Conservation (phyloP, 1,140 invertebrate genomes). For the Drosophila rhopaloa region DNA sequence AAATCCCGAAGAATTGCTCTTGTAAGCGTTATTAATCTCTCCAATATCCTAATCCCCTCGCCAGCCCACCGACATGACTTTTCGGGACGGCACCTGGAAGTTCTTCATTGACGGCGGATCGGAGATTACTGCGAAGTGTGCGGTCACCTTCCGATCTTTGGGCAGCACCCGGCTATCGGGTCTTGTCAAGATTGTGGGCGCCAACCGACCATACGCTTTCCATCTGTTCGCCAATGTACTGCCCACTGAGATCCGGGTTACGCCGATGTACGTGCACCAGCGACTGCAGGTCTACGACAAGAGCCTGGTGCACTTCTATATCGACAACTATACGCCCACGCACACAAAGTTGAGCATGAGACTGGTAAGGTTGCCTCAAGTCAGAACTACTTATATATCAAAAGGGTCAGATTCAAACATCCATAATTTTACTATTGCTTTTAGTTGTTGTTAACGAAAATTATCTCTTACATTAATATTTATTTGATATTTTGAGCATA, state of each 20-base stretch:
- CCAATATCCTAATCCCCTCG: not conserved
- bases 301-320: slow-evolving; percentile 55
- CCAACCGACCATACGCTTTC: slow-evolving; percentile 51
- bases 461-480: no score
- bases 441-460: no score
- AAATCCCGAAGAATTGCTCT: not conserved
- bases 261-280: slow-evolving; percentile 28
- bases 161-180: slow-evolving; percentile 57
- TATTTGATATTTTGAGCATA: no score
- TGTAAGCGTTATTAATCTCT: not conserved
- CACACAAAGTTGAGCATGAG: slow-evolving; percentile 57
- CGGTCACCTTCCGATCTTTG: slow-evolving; percentile 52
- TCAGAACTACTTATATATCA: no score
- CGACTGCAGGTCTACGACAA: slow-evolving; percentile 54
- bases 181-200: slow-evolving; percentile 63
- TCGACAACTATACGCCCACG: slow-evolving; percentile 73
- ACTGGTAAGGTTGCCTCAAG: slow-evolving; percentile 50
- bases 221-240: slow-evolving; percentile 58
- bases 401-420: no score
- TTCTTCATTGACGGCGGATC: slow-evolving; percentile 50
- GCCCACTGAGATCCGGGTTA: slow-evolving; percentile 55
- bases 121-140: slow-evolving; percentile 37
- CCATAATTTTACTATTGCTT: no score
- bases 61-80: slow-evolving; percentile 67
- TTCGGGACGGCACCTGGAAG: slow-evolving; percentile 66